Percentiles rank a stretch among this genome's conserved stretches.
Conservation (phyloP, 2,888 invertebrate species). For the Pelosia muscerda region DNA sequence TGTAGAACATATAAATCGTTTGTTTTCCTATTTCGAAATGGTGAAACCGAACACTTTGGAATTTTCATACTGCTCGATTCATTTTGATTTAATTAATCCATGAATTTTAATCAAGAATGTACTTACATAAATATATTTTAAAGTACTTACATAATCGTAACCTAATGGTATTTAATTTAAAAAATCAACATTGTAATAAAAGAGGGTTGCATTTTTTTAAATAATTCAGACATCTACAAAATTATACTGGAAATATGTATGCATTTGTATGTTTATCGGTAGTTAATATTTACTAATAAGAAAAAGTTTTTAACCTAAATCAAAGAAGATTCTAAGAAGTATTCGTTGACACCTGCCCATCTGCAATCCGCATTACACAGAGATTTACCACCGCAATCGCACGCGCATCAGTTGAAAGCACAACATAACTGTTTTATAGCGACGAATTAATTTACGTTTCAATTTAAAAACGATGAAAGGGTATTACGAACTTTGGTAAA, state of each 20-base stretch:
- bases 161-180: too few species aligned
- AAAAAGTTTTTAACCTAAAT: constrained; percentile 6
- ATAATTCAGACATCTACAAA: too few species aligned
- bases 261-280: too few species aligned
- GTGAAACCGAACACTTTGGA: not conserved
- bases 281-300: not conserved
- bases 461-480: not conserved
- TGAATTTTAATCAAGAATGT: not conserved
- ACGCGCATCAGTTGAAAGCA: constrained; percentile 40
- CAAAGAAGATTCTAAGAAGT: constrained; percentile 25
- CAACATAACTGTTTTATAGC: constrained; percentile 15
- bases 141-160: too few species aligned
- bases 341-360: constrained; percentile 36
- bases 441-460: constrained; percentile 14
- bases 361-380: constrained; percentile 49
- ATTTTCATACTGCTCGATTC: not conserved
- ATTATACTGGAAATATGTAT: too few species aligned
- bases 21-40: not conserved
- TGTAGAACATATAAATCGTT: not conserved
- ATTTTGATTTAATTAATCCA: not conserved
- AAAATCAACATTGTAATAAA: too few species aligned
- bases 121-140: too few species aligned
- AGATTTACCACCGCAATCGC: constrained; percentile 52
- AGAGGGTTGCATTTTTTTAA: too few species aligned
- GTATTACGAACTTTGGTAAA: not conserved